Evolutionary conservation across 2,888 invertebrate species (phyloP), one percentile per base, ranked within the genome.

Genomic region (Lacanobia oleracea): DNA sequence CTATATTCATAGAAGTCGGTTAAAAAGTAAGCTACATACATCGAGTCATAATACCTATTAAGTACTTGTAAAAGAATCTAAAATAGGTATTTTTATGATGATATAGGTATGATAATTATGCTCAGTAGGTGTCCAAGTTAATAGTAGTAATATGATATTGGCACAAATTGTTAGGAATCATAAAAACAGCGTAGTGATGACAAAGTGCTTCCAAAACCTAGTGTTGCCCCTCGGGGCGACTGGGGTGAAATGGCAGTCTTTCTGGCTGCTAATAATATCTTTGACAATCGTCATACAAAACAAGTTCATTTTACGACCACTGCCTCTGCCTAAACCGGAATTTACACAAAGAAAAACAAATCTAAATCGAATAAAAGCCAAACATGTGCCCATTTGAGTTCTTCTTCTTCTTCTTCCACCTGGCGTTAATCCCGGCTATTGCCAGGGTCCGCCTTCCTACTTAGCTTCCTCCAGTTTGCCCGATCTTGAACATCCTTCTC

Each of bases 181-280:
- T n/a, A n/a, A n/a, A n/a, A n/a, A n/a, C n/a, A n/a, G n/a, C n/a
- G n/a, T n/a, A n/a, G n/a, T n/a, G n/a, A n/a, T 23, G n/a, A 16
- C 12, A n/a, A n/a, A n/a, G 18, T 37, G 7, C 50, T 71, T n/a
- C 23, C 16, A 62, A 45, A 45, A 18, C 18, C 3, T 4, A 51
- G 72, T 72, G 37, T 71, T 51, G n/a, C 14, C 40, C 71, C 27
- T 10, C 7, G 9, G 23, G 14, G 9, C 45, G 0, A 14, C 12
- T 57, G 6, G 14, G 14, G 37, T n/a, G 40, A 64, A n/a, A 54
- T 48, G 10, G 5, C 12, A 21, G 23, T 23, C 2, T 10, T 0
- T 23, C 14, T 43, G 27, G 12, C 16, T 51, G n/a, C 16, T 33
- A 51, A 53, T 12, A 65, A 40, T 16, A 51, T 70, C 16, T 27